Conservation (phyloP, 2,113 vertebrate genomes). For the Platichthys flesus region DNA sequence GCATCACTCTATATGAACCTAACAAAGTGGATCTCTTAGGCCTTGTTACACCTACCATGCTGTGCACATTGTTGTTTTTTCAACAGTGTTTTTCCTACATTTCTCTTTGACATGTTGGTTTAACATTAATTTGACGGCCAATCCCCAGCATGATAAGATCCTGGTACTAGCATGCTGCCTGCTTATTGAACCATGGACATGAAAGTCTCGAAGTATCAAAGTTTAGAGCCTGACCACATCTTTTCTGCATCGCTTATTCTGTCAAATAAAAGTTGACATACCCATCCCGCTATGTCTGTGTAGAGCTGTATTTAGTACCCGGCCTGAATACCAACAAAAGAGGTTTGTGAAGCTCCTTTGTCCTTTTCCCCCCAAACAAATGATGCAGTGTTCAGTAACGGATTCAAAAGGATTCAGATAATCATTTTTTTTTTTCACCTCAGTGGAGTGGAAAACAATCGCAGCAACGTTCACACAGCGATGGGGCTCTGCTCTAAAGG, state of each 20-base stretch:
- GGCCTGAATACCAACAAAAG: background rate
- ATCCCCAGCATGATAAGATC: too few relatives aligned
- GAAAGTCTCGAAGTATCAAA: background rate
- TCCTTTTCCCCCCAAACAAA: background rate
- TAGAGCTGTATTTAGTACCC: background rate
- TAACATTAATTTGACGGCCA: too few relatives aligned
- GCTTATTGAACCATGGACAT: background rate
- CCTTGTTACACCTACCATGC: background rate
- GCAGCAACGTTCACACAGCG: background rate
- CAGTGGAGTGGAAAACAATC: slow-evolving; percentile 4
- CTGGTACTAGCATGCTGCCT: background rate
- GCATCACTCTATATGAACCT: background rate
- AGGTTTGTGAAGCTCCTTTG: background rate
- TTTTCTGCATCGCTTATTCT: background rate
- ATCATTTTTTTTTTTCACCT: background rate
- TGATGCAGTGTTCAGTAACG: background rate
- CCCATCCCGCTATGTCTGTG: too few relatives aligned
- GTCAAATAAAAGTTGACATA: background rate
- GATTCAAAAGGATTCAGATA: slow-evolving; percentile 1
- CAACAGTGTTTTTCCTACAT: background rate
- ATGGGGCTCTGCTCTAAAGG: slow-evolving; percentile 21
- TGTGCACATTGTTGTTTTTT: background rate
- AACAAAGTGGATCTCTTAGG: background rate
- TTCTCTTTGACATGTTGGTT: background rate
- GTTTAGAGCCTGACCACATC: background rate